phyloP scores from a whole-genome alignment of 1,140 invertebrate genomes.

The Caenorhabditis briggsae region DNA sequence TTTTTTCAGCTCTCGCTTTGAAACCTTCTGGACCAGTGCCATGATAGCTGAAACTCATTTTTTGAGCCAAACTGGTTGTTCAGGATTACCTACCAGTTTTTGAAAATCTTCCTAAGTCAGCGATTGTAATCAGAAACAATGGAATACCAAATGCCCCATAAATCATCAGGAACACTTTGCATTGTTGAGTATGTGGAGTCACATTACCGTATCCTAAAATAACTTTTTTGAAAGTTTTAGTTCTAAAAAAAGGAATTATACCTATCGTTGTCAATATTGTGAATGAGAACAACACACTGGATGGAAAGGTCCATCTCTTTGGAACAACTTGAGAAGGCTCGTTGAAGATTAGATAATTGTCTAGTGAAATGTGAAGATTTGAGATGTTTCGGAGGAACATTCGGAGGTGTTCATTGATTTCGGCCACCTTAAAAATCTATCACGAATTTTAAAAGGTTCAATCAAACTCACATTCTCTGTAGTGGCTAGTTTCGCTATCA shows the following conservation, averaged over 20 bases:
- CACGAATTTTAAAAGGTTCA: neutral
- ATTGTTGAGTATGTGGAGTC: constrained; percentile 69
- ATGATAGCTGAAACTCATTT: constrained; percentile 68
- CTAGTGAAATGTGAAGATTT: constrained; percentile 67
- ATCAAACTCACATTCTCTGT: constrained; percentile 57
- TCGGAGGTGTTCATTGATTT: constrained; percentile 68
- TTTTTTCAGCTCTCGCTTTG: constrained; percentile 73
- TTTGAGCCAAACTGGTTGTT: neutral
- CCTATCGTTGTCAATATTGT: constrained; percentile 74
- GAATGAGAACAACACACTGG: constrained; percentile 73
- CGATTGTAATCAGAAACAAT: constrained; percentile 75
- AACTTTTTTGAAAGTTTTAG: too few species aligned
- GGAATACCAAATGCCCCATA: constrained; percentile 75
- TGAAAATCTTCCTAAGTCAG: constrained; percentile 75
- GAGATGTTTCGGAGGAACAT: constrained; percentile 72
- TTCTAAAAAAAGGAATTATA: neutral
- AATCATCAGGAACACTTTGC: constrained; percentile 75
- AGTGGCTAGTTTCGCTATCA: constrained; percentile 54
- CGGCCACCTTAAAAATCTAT: constrained; percentile 64
- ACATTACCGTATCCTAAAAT: constrained; percentile 74
- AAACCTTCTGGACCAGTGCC: constrained; percentile 70
- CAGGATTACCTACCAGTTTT: constrained; percentile 68
- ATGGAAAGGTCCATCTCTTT: constrained; percentile 73
- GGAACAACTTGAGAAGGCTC: constrained; percentile 60
- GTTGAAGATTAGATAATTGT: constrained; percentile 71